A percentile compares a stretch with the other conserved stretches of the same genome.
phyloP scores from a whole-genome alignment of 2,797 vertebrate species.

The Pipistrellus pygmaeus region DNA sequence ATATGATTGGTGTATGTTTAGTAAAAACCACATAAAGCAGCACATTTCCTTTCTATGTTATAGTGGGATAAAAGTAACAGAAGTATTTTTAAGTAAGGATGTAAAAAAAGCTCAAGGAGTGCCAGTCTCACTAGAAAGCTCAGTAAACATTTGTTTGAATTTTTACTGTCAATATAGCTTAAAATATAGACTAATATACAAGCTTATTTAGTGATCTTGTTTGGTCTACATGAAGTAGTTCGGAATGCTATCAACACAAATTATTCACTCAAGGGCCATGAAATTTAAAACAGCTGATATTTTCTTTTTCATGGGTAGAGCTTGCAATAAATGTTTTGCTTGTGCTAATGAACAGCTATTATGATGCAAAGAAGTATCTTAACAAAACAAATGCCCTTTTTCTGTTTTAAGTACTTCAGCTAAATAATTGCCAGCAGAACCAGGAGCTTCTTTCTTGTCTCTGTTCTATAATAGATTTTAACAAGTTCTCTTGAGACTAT shows the following conservation, averaged over 20 bases:
- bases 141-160: constrained; percentile 45
- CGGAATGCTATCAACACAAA: constrained; percentile 50
- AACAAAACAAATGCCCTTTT: constrained; percentile 77
- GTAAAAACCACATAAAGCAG: not conserved
- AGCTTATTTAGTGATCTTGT: constrained; percentile 55
- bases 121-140: not conserved
- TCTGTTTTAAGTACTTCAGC: constrained; percentile 81
- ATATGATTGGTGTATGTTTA: not conserved
- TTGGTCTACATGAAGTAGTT: constrained; percentile 57
- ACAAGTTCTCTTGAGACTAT: constrained; percentile 86
- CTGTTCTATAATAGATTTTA: constrained; percentile 86
- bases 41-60: constrained; percentile 12
- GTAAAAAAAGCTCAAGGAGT: constrained; percentile 44
- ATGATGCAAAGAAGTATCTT: constrained; percentile 86
- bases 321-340: constrained; percentile 83
- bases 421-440: constrained; percentile 86
- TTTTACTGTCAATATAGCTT: constrained; percentile 61
- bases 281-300: constrained; percentile 75
- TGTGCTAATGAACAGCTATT: constrained; percentile 84
- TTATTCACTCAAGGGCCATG: constrained; percentile 49
- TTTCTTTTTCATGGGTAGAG: constrained; percentile 79
- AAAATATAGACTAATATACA: constrained; percentile 27
- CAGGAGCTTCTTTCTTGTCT: constrained; percentile 81
- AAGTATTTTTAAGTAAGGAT: constrained; percentile 25
- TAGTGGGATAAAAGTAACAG: constrained; percentile 20